phyloP scores from a whole-genome alignment of 1,140 invertebrate species.

The Cherax destructor region DNA sequence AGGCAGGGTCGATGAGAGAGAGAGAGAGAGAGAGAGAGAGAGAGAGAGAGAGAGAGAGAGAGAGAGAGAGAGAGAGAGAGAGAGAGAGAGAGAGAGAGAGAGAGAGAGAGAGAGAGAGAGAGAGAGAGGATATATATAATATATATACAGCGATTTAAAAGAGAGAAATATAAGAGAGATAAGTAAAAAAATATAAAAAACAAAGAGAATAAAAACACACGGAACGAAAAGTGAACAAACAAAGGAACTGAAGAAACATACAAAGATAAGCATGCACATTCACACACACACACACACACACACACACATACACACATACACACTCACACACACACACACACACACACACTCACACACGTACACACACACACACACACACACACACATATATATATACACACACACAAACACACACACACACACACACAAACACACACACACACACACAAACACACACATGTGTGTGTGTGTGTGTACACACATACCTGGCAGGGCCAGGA shows the following conservation, averaged over 20 bases:
- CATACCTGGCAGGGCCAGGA: no score
- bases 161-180: background rate
- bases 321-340: no score
- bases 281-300: no score
- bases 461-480: no score
- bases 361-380: no score
- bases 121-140: background rate
- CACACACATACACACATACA: no score
- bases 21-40: constrained; percentile 56
- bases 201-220: background rate
- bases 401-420: no score
- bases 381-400: no score
- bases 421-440: no score
- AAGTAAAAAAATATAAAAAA: background rate
- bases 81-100: constrained; percentile 48
- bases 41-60: constrained; percentile 51
- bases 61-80: constrained; percentile 23
- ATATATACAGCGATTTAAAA: background rate
- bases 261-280: background rate
- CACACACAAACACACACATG: no score
- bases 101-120: background rate
- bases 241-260: background rate
- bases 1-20: constrained; percentile 25
- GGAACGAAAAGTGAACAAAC: no score
- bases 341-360: no score